Evolutionary conservation across 2,888 invertebrate genomes (phyloP), one percentile per base, ranked within the genome.

Genomic region (Tinea semifulvella): DNA sequence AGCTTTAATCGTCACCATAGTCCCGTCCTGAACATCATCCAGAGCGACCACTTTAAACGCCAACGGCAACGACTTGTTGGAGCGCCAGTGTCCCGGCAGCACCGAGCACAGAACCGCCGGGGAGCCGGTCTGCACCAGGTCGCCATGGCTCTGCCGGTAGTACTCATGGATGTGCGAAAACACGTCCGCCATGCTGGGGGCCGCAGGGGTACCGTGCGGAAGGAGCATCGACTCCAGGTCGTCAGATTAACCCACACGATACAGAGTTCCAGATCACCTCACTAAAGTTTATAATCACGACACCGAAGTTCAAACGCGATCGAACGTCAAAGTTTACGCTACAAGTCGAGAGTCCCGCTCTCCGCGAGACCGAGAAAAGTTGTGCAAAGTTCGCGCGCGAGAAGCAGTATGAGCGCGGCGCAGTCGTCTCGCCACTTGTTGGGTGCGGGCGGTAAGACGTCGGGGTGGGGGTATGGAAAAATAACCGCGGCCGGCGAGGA

Each of bases 1-100:
- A 46, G 98, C 98, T 49, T 91, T 88, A 42, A 99, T 90, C 16
- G 92, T 92, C 46, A 99, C 98, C 52, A 93, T 66, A 0, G 98
- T 98, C 13, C 98, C 98, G 68, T 99, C 98, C 60, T 85, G 88
- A 28, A 98, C 90, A 53, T 98, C 97, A 52, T 96, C 96, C 54
- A 98, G 71, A 0, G 95, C 91, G 49, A 97, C 91, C 53, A 98
- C 96, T 81, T 96, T 96, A 81, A 99, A 99, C 13, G 97, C 94
- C 36, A 94, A 88, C 19, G 98, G 98, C 52, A 99, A 81, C 16
- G 96, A 95, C 77, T 99, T 99, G 84, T 99, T 99, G 43, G 91
- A 96, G 49, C 99, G 85, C 98, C 98, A 99, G 67, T 99, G 99
- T 0, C 87, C 87, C 2, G 99, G 99, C 54, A 99, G 81, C 1